phyloP scores from a whole-genome alignment of 2,888 invertebrate species.

The Euphydryas editha region DNA sequence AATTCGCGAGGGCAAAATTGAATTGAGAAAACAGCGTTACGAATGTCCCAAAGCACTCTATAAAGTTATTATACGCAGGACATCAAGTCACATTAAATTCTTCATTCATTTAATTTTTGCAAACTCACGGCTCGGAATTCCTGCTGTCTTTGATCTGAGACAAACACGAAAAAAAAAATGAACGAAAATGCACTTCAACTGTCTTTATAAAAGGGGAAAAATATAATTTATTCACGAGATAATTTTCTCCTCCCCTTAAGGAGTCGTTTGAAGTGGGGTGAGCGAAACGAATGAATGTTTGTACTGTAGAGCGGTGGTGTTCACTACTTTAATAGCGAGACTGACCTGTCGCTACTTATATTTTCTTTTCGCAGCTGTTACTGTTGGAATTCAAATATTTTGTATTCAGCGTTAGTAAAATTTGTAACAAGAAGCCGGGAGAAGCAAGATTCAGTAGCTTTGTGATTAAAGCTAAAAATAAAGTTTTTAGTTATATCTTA shows the following conservation, averaged over 20 bases:
- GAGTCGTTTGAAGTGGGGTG: constrained; percentile 70
- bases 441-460: neutral
- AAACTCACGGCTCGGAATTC: constrained; percentile 75
- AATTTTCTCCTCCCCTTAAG: constrained; percentile 80
- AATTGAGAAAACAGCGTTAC: constrained; percentile 71
- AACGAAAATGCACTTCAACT: constrained; percentile 81
- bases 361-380: constrained; percentile 36
- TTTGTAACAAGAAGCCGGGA: constrained; percentile 22
- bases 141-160: constrained; percentile 77
- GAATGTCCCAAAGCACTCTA: constrained; percentile 72
- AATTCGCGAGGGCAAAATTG: constrained; percentile 62
- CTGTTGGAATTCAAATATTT: constrained; percentile 27
- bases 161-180: constrained; percentile 73
- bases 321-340: constrained; percentile 41
- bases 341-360: constrained; percentile 40
- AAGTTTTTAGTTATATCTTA: too few species aligned
- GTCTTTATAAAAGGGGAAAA: constrained; percentile 81
- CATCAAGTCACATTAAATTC: constrained; percentile 81
- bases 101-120: constrained; percentile 79
- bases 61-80: constrained; percentile 72
- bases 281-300: constrained; percentile 71
- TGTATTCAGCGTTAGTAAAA: constrained; percentile 26
- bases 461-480: constrained; percentile 3
- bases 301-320: constrained; percentile 48
- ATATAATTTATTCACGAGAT: constrained; percentile 84